phyloP scores from a whole-genome alignment of 2,113 vertebrate species.

The Dinomys branickii region DNA sequence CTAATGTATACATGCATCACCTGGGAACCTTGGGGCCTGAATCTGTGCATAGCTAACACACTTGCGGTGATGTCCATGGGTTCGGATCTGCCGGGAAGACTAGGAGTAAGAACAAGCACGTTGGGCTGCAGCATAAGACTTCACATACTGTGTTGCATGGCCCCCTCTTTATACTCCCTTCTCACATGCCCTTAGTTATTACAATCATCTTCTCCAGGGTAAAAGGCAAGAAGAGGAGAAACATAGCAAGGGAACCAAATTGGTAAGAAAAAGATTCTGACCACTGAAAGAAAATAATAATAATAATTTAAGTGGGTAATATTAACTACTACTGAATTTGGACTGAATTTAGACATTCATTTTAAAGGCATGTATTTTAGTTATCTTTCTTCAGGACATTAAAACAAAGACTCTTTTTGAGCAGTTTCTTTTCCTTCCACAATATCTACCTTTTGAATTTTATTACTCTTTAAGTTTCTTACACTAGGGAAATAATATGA shows the following conservation, averaged over 20 bases:
- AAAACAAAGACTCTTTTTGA: background rate
- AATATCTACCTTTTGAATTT: no score
- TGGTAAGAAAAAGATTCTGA: background rate
- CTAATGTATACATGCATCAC: background rate
- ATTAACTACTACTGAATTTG: background rate
- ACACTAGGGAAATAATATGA: no score
- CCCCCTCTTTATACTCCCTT: background rate
- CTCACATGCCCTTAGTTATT: background rate
- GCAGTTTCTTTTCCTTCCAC: no score
- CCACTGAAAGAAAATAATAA: background rate
- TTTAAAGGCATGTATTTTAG: conserved; percentile 15
- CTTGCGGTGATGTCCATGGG: background rate
- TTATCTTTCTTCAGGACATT: background rate
- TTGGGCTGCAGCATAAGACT: background rate
- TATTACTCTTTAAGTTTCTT: no score
- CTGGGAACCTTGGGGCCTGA: background rate
- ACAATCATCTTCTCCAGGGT: background rate
- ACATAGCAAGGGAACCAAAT: background rate
- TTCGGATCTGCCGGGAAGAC: background rate
- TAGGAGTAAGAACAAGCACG: background rate
- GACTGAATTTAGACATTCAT: background rate
- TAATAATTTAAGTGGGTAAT: background rate
- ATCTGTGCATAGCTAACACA: background rate
- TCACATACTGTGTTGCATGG: background rate
- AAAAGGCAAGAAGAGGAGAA: background rate